phyloP scores from a whole-genome alignment of 2,113 vertebrate species.

The Salvelinus sp. region DNA sequence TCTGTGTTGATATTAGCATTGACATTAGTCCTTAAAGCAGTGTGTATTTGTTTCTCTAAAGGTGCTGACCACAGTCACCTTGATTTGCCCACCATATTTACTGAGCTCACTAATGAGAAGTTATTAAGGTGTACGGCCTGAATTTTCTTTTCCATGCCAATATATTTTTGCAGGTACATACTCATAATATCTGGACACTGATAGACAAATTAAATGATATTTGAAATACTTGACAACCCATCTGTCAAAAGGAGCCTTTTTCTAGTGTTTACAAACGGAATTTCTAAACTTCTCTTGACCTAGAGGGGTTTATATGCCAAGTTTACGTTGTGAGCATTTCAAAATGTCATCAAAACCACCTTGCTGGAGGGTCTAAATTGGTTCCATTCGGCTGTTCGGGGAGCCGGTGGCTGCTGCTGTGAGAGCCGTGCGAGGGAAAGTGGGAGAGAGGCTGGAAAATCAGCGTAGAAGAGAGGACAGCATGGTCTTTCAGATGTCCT shows the following conservation, averaged over 20 bases:
- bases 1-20: constrained; percentile 64
- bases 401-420: neutral
- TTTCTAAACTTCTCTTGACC: constrained; percentile 66
- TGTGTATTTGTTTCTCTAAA: constrained; percentile 40
- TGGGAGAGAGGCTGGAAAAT: neutral
- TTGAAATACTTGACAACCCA: constrained; percentile 45
- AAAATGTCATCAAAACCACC: constrained; percentile 62
- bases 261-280: constrained; percentile 57
- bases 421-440: neutral
- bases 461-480: constrained; percentile 4
- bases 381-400: constrained; percentile 46
- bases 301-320: constrained; percentile 59
- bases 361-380: constrained; percentile 58
- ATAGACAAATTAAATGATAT: constrained; percentile 49
- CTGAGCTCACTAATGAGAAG: constrained; percentile 60
- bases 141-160: constrained; percentile 41
- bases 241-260: constrained; percentile 37
- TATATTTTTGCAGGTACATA: constrained; percentile 52
- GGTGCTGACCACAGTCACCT: neutral
- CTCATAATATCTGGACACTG: constrained; percentile 33
- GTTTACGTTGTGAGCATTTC: constrained; percentile 62
- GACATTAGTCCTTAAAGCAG: constrained; percentile 55
- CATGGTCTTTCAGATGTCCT: constrained; percentile 21
- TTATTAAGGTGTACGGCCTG: constrained; percentile 45
- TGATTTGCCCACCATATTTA: constrained; percentile 43